A percentile compares a stretch with the other conserved stretches of the same genome.
These are phyloP conservation scores for Agrochola lota DNA, from an alignment of 2,888 invertebrate genomes.

Conservation along the genomic window DNA sequence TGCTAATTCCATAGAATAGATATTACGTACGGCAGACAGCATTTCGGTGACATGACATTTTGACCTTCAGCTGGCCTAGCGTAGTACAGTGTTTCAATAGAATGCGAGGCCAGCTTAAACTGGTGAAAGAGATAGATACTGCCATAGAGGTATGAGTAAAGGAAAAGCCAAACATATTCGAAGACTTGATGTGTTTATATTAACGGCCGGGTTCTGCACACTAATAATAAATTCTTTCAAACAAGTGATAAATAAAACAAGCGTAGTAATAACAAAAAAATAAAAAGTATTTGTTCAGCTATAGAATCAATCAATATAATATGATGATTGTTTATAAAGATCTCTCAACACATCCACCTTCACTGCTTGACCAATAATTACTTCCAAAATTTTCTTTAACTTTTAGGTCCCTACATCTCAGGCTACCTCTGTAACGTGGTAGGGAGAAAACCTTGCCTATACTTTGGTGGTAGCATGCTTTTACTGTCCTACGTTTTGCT, in stretches of 20 bases:
- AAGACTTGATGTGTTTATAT: no score
- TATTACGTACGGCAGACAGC: not conserved
- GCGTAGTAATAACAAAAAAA: no score
- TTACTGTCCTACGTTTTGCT: slow-evolving; percentile 63
- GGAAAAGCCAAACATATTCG: no score
- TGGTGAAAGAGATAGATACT: no score
- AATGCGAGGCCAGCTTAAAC: not conserved
- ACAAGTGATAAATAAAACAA: no score
- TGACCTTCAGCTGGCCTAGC: not conserved
- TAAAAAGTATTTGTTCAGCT: no score
- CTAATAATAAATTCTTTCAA: no score
- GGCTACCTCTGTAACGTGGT: slow-evolving; percentile 71
- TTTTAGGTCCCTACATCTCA: slow-evolving; percentile 71
- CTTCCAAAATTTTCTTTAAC: not conserved
- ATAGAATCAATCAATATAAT: no score
- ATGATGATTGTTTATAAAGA: not conserved
- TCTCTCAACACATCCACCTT: not conserved
- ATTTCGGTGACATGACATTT: not conserved
- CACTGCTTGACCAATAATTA: not conserved
- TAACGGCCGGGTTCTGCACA: no score
- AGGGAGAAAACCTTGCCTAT: slow-evolving; percentile 73
- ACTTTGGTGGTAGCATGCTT: slow-evolving; percentile 62
- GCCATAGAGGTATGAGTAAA: no score
- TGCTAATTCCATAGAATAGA: not conserved
- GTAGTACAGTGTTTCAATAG: not conserved